Evolutionary conservation across 2,888 invertebrate species (phyloP), one percentile per base, ranked within the genome.

Genomic region (Epistrophe eligans): DNA sequence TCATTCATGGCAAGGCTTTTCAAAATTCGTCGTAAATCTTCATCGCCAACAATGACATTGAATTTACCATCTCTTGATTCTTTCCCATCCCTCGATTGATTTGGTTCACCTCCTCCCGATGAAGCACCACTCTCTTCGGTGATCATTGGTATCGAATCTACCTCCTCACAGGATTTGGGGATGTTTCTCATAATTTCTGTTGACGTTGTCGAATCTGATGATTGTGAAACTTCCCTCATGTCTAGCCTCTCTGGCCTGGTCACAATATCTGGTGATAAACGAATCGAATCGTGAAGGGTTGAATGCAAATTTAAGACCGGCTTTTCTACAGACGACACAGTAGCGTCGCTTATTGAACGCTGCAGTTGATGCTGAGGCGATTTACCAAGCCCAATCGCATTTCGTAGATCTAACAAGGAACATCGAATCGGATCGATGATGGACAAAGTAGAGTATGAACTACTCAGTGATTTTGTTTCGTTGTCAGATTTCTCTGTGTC

Each of bases 401-500:
- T 93, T 81, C 93, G 93, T 6, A 94, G 91, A 88, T 94, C 94
- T 1, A 91, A 90, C 55, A 94, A 88, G 0, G 94, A 94, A 85
- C 93, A 92, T 62, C 93, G 89, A 45, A 89, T 91, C 0, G 89
- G 89, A 24, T 83, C 88, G 15, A 88, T 82, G 11, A 77, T 85
- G 1, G 94, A 94, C 4, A 92, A 91, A 58, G 94, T 94, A 0
- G 94, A 94, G 0, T 94, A 93, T 57, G 93, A 94, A 0, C 94
- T 95, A 88, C 93, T 93, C 10, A 95, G 82, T 8, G 95, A 95
- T 72, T 91, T 91, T 6, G 88, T 94, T 91, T 90, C 90, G 93
- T 91, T 89, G 92, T 91, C 82, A 93, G 93, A 67, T 28, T 81
- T 79, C 9, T 66, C 66, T 3, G 38, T 66, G 17, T 95, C 95